These are phyloP conservation scores for Hydractinia symbiolongicarpus DNA, from an alignment of 30 jellyfish, hydroid and myxozoan genomes.

Conservation along the genomic window DNA sequence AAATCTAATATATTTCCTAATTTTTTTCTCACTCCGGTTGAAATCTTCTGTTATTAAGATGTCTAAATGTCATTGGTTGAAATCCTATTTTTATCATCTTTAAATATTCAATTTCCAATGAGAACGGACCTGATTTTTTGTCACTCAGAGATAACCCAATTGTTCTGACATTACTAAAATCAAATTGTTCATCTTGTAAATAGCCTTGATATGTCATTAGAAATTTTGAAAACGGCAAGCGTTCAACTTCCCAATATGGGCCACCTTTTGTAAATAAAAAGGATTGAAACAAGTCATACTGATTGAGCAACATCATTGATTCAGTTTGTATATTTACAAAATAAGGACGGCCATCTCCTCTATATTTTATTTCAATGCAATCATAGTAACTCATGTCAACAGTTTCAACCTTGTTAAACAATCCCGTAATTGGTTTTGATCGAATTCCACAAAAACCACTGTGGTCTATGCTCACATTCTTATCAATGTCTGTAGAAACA, in stretches of 20 bases:
- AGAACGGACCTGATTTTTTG: slow-evolving; percentile 81
- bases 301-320: slow-evolving; percentile 31
- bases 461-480: slow-evolving; percentile 46
- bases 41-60: slow-evolving; percentile 19
- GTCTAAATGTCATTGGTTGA: slow-evolving; percentile 49
- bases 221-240: slow-evolving; percentile 80
- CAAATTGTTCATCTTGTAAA: slow-evolving; percentile 75
- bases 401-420: slow-evolving; percentile 33
- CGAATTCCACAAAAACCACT: slow-evolving; percentile 78
- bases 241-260: slow-evolving; percentile 92
- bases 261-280: slow-evolving; percentile 93
- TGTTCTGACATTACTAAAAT: slow-evolving; percentile 49
- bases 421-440: slow-evolving; percentile 49
- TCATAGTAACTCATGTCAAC: slow-evolving; percentile 45
- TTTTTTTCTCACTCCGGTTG: background rate
- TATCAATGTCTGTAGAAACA: slow-evolving; percentile 47
- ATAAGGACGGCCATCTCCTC: slow-evolving; percentile 97
- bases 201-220: slow-evolving; percentile 78
- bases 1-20: background rate
- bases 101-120: slow-evolving; percentile 77
- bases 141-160: slow-evolving; percentile 87
- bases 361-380: slow-evolving; percentile 59
- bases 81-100: slow-evolving; percentile 38
- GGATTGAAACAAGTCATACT: slow-evolving; percentile 70
- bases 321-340: slow-evolving; percentile 78